phyloP scores from a whole-genome alignment of 2,888 invertebrate species.

The Himalopsyche kuldschensis region DNA sequence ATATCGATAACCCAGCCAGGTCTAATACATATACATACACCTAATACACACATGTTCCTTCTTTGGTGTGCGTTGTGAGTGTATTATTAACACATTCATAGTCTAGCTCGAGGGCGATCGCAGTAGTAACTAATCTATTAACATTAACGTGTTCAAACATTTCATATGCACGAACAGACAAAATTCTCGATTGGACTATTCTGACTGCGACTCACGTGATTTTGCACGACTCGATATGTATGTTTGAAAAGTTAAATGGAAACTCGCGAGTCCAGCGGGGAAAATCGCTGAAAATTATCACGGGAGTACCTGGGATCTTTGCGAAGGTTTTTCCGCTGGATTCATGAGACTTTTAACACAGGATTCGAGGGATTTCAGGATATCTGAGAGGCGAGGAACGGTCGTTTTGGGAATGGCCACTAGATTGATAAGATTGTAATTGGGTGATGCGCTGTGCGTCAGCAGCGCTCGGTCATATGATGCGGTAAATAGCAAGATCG shows the following conservation, averaged over 20 bases:
- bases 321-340: background rate
- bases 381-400: constrained; percentile 15
- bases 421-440: constrained; percentile 4
- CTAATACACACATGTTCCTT: background rate
- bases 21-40: background rate
- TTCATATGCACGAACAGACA: background rate
- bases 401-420: constrained; percentile 5
- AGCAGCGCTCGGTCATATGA: constrained; percentile 21
- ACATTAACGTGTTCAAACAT: background rate
- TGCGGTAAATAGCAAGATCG: constrained; percentile 23
- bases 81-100: constrained; percentile 9
- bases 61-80: background rate
- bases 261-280: background rate
- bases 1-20: background rate
- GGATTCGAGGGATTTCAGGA: background rate
- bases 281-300: background rate
- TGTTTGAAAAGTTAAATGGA: background rate
- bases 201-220: constrained; percentile 3
- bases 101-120: background rate
- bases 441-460: background rate
- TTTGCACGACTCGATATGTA: background rate
- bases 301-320: background rate
- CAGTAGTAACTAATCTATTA: background rate
- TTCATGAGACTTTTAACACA: background rate
- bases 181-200: background rate